A percentile compares a stretch with the other conserved stretches of the same genome.
Conservation (phyloP, 2,797 vertebrate species). For the Erethizon dorsatum region DNA sequence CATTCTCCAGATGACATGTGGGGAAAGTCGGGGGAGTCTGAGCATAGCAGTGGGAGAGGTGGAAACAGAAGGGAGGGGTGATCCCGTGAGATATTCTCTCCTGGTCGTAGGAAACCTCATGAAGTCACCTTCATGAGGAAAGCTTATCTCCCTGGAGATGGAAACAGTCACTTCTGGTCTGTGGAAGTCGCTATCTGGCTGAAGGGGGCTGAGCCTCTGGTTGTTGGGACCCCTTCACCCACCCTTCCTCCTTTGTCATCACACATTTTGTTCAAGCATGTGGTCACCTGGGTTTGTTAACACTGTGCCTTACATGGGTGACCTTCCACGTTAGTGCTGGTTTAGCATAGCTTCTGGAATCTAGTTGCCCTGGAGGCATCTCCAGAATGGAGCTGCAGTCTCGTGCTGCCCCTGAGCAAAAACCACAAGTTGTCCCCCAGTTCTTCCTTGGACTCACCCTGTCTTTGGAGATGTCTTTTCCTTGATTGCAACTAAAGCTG, state of each 20-base stretch:
- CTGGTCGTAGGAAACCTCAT: neutral
- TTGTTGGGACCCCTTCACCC: neutral
- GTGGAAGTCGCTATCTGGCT: neutral
- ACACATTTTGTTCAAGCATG: neutral
- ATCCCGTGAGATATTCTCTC: neutral
- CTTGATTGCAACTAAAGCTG: neutral
- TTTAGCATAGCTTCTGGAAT: neutral
- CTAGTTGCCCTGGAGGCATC: accelerated
- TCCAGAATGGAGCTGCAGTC: neutral
- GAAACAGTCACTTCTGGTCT: neutral
- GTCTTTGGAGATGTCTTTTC: neutral
- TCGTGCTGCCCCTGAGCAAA: neutral
- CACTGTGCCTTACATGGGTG: accelerated
- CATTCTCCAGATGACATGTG: neutral
- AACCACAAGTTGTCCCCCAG: neutral
- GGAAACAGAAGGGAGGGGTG: conserved; percentile 1
- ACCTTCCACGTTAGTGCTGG: neutral
- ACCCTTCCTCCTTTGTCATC: neutral
- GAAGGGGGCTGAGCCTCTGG: neutral
- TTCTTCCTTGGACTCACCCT: neutral
- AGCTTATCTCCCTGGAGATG: neutral
- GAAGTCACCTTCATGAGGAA: neutral
- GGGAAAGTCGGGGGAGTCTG: neutral
- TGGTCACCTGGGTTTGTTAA: neutral
- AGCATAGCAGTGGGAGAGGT: neutral